Evolutionary conservation across 2,888 invertebrate species (phyloP), one percentile per base, ranked within the genome.

Genomic region (Acanthosepion lycidas): DNA sequence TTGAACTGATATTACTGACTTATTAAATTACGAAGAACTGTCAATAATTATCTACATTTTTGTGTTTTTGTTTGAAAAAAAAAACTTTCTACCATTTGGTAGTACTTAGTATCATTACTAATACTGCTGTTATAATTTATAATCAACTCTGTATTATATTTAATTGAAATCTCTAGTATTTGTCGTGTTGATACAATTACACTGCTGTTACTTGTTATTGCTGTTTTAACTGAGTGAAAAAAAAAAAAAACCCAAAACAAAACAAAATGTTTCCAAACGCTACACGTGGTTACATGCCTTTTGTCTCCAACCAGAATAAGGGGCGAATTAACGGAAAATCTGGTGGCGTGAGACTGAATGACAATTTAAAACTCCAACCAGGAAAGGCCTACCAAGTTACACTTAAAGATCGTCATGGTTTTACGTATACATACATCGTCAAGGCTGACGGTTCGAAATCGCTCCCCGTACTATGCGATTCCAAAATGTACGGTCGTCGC

Each of bases 261-360:
- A 64, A 18, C 20, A 64, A 64, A 78, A 97, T 97, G 97, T 97
- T 96, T 95, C 97, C 97, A 18, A 97, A 96, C 95, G 97, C 97
- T 94, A 96, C 96, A 64, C 95, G 95, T 94, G 97, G 97, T 95
- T 96, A 96, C 95, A 97, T 97, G 97, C 97, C 97, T 48, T 97
- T 96, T 95, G 96, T 97, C n/a, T 96, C 96, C n/a, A 96, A 96
- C 12, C 96, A 96, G 95, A 96, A 95, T 94, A 95, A 95, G 53
- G 95, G 95, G 3, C 95, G 94, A 94, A 95, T 95, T 93, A 95
- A 95, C 95, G 95, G 95, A 93, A 95, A 94, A 95, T 94, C 28
- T 95, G 95, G 93, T 95, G 96, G 78, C 96, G 96, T 95, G 95
- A 96, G 93, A 95, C 95, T 91, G 96, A 96, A 96, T 95, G 95